These are phyloP conservation scores for Eufriesea mexicana DNA, from an alignment of 1,140 invertebrate species.

Conservation along the genomic window DNA sequence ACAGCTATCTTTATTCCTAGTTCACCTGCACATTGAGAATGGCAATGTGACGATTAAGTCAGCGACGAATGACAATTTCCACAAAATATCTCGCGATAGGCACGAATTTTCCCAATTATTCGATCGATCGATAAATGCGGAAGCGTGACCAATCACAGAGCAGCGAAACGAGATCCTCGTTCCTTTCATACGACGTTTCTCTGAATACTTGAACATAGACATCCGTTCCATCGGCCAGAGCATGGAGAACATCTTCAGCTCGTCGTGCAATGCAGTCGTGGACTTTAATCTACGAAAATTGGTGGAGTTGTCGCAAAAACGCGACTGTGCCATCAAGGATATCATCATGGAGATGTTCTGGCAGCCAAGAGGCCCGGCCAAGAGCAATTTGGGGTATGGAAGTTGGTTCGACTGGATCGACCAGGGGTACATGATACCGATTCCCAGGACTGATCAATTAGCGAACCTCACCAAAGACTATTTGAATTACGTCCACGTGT, in stretches of 20 bases:
- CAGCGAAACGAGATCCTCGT: neutral
- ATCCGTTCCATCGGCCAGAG: no score
- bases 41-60: no score
- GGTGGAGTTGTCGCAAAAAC: neutral
- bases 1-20: neutral
- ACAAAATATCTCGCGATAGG: neutral
- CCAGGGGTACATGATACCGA: neutral
- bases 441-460: neutral
- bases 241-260: neutral
- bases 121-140: neutral
- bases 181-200: neutral
- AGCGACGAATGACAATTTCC: neutral
- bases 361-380: no score
- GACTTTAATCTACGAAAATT: neutral
- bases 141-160: neutral
- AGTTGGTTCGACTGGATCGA: neutral
- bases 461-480: neutral
- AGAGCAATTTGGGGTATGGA: fast-evolving
- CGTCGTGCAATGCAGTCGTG: neutral
- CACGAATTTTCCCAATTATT: fast-evolving
- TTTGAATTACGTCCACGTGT: neutral
- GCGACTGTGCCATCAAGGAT: neutral
- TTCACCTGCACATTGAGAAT: neutral
- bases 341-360: neutral
- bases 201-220: neutral